phyloP scores from a whole-genome alignment of 1,140 invertebrate genomes.

The Bactericera cockerelli region DNA sequence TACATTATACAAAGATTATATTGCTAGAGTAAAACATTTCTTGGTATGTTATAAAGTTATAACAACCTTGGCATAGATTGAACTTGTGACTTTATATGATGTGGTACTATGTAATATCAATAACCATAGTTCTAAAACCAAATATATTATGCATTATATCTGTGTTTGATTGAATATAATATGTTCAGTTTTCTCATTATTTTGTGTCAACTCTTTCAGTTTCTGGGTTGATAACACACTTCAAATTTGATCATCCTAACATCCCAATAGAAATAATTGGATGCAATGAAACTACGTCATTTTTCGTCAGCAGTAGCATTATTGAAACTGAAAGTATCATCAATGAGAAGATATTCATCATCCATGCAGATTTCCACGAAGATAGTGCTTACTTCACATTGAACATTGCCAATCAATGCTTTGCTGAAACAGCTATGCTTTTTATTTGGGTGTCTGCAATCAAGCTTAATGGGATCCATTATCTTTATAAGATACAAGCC shows the following conservation, averaged over 20 bases:
- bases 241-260: not conserved
- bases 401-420: not conserved
- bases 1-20: too few relatives aligned
- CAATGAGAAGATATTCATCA: conserved; percentile 1
- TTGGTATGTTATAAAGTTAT: too few relatives aligned
- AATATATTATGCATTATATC: too few relatives aligned
- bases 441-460: conserved; percentile 5
- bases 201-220: too few relatives aligned
- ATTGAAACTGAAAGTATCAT: not conserved
- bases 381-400: not conserved
- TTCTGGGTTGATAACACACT: not conserved
- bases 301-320: not conserved
- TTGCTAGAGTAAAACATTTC: too few relatives aligned
- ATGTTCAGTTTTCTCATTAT: too few relatives aligned
- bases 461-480: not conserved
- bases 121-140: too few relatives aligned
- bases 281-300: not conserved
- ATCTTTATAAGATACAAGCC: not conserved
- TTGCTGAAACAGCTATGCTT: not conserved
- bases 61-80: too few relatives aligned
- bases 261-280: not conserved
- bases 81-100: too few relatives aligned
- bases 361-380: not conserved
- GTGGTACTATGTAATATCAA: too few relatives aligned
- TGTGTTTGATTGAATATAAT: too few relatives aligned